Base-by-base conservation (phyloP, 1,140 invertebrate species). In the Lethocerus indicus region DNA sequence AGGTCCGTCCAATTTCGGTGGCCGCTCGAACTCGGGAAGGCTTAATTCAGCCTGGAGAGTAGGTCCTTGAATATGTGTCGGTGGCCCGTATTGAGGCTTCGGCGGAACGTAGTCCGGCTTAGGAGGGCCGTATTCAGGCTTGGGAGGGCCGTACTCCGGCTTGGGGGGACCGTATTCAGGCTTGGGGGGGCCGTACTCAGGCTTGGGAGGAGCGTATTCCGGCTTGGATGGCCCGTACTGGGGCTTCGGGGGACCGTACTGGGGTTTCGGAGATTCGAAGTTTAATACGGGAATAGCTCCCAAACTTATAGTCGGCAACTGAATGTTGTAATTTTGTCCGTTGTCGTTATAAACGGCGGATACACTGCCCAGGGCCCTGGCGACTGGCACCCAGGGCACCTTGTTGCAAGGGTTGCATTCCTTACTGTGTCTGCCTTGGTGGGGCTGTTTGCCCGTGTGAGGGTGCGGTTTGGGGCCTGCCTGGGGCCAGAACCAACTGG, bases 361-460 rank as follows among this genome's bases (percentile, higher is more conserved):
- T 1, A 44, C 21, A 21, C 29, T 24, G 24, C 51, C 36, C 4
- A 56, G 25, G 3, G 54, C 51, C 26, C 54, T 48, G 20, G 56
- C 52, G 55, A 87, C 74, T 3, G 83, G 83, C 52, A 82, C 73
- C 83, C 83, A 87, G 47, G 83, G 82, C 52, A 75, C 70, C 55
- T 74, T 71, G 62, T 86, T 83, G 58, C 83, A 87, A 45, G 78
- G 69, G 59, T 79, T 78, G 57, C 81, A 86, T 47, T 70, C 66
- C 57, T 68, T 39, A 28, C 48, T 44, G 18, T 41, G 44, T 3
- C 27, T 28, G 3, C 41, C 37, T n/a, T 50, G 47, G 13, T 43
- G 45, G 18, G 25, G 37, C 39, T 29, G n/a, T 14, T 18, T n/a
- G 3, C 20, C 32, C 27, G 23, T 7, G 36, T 7, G 5, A 1